phyloP scores from a whole-genome alignment of 2,797 vertebrate genomes.

The Sebastes paucispinis region DNA sequence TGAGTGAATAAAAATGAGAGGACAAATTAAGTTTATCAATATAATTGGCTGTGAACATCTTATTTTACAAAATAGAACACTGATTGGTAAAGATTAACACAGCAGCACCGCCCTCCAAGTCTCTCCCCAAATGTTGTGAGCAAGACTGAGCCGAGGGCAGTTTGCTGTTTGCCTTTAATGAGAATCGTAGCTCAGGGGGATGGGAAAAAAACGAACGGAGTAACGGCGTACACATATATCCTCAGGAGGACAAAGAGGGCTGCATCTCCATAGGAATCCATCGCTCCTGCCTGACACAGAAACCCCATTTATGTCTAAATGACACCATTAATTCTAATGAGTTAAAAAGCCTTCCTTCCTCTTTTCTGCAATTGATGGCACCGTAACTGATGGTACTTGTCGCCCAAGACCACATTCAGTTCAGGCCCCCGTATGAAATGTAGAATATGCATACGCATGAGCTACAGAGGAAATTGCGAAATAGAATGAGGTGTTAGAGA shows the following conservation, averaged over 20 bases:
- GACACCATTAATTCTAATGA: constrained; percentile 78
- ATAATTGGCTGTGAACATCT: constrained; percentile 10
- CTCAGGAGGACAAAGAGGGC: constrained; percentile 45
- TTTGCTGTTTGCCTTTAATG: constrained; percentile 56
- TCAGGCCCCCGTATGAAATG: constrained; percentile 32
- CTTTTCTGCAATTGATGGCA: constrained; percentile 61
- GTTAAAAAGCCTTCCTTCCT: constrained; percentile 55
- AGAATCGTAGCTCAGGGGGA: constrained; percentile 43
- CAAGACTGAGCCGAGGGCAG: constrained; percentile 40
- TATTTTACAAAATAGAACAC: not conserved
- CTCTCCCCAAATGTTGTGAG: constrained; percentile 21
- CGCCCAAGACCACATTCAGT: constrained; percentile 35
- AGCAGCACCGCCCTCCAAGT: not conserved
- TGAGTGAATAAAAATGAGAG: not conserved
- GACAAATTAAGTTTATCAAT: not conserved
- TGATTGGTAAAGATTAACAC: constrained; percentile 8
- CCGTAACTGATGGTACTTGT: constrained; percentile 59
- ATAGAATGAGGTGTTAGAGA: not conserved
- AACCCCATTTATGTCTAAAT: constrained; percentile 76
- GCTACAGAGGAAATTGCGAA: not conserved
- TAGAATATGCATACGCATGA: constrained; percentile 47
- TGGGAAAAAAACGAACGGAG: constrained; percentile 26
- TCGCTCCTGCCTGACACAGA: constrained; percentile 67
- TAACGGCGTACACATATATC: constrained; percentile 40
- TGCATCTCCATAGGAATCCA: constrained; percentile 56